Evolutionary conservation across 2,888 invertebrate species (phyloP).

Genomic region (Alloscopus bannaensis): DNA sequence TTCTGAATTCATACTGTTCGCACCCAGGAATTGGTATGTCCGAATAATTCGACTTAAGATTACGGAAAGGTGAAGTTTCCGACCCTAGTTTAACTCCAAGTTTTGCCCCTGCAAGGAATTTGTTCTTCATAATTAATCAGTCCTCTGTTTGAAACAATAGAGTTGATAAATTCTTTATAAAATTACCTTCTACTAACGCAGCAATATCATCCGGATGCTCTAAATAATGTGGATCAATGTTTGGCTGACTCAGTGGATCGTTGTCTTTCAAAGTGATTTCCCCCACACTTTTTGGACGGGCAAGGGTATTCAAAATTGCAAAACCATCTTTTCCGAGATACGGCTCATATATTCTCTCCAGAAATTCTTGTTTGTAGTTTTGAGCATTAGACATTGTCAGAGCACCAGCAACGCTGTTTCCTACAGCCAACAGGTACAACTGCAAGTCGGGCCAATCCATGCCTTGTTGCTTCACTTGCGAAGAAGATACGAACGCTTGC

Average conservation of each 20-base stretch:
- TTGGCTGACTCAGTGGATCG: conserved; percentile 56
- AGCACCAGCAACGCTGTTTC: conserved; percentile 38
- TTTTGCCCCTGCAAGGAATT: conserved; percentile 34
- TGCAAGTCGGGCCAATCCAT: conserved; percentile 70
- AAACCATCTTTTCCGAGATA: conserved; percentile 59
- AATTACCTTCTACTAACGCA: conserved; percentile 55
- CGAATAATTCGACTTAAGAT: conserved; percentile 48
- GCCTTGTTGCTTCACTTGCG: conserved; percentile 42
- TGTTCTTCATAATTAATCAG: too few species aligned
- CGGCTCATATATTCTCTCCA: conserved; percentile 37
- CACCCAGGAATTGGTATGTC: conserved; percentile 54
- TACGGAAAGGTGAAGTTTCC: conserved; percentile 47
- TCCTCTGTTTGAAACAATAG: too few species aligned
- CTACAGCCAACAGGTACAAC: conserved; percentile 52
- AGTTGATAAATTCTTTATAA: conserved; percentile 13
- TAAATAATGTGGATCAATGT: conserved; percentile 67
- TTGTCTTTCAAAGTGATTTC: conserved; percentile 57
- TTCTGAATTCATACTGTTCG: conserved; percentile 42
- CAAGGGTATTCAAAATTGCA: conserved; percentile 44
- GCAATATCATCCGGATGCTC: conserved; percentile 58
- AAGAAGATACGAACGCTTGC: conserved; percentile 57
- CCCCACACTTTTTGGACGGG: conserved; percentile 57
- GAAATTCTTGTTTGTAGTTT: conserved; percentile 39
- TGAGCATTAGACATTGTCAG: conserved; percentile 37
- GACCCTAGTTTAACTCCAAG: conserved; percentile 32